phyloP scores from a whole-genome alignment of 1,140 invertebrate species.

The Bombus superbus region DNA sequence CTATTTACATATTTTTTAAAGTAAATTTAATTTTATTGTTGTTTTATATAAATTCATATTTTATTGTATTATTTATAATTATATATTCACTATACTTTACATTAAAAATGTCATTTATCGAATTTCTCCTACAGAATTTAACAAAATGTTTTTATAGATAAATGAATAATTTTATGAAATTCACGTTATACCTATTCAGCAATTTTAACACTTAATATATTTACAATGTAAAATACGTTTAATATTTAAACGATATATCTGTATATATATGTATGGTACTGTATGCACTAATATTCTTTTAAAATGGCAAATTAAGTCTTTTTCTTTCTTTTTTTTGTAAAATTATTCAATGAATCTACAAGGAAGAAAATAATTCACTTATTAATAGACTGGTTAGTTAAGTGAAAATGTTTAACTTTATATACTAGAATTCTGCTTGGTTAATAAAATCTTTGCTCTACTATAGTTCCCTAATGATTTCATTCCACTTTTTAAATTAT shows the following conservation, averaged over 20 bases:
- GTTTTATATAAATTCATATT: neutral
- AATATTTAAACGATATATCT: neutral
- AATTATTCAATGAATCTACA: constrained; percentile 1
- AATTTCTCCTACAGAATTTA: neutral
- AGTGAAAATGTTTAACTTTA: neutral
- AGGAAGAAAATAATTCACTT: neutral
- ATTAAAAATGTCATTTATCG: neutral
- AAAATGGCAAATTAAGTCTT: neutral
- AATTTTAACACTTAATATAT: neutral
- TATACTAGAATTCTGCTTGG: neutral
- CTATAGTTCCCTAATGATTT: constrained; percentile 8
- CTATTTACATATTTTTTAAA: neutral
- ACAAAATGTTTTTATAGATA: neutral
- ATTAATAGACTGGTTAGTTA: neutral
- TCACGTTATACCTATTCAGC: neutral
- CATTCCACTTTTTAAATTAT: constrained; percentile 24
- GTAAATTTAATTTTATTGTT: neutral
- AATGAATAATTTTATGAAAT: neutral
- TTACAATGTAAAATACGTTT: neutral
- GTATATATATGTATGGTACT: neutral
- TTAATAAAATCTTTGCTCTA: neutral
- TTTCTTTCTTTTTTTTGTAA: neutral
- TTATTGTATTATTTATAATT: neutral
- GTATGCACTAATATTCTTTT: neutral
- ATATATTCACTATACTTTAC: neutral